Conservation (phyloP, 2,797 vertebrate genomes). For the Malurus leucopterus region DNA sequence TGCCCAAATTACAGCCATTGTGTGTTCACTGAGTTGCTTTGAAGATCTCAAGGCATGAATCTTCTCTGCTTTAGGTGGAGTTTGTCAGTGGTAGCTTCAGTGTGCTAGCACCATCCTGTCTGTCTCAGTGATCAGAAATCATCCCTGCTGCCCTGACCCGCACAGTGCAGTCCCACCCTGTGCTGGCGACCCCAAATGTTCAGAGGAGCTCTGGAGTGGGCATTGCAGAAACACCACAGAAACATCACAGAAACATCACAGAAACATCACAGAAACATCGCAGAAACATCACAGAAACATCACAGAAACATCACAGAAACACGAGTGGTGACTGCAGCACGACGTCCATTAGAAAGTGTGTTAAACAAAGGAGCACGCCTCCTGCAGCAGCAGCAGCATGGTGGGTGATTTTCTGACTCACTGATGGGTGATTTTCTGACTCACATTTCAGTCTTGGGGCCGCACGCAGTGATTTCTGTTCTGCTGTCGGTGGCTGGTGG, state of each 20-base stretch:
- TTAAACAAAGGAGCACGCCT: background rate
- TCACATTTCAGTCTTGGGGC: background rate
- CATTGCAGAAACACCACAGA: no score
- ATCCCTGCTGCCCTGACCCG: background rate
- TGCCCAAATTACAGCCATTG: background rate
- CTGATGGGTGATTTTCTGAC: background rate
- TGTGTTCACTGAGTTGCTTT: background rate
- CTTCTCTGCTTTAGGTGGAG: background rate
- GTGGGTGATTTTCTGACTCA: background rate
- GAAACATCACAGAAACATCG: background rate
- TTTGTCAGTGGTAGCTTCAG: background rate
- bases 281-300: no score
- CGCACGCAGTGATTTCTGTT: background rate
- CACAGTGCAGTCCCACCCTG: background rate
- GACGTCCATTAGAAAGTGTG: rapidly evolving
- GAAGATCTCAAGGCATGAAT: background rate
- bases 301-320: background rate
- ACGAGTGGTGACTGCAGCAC: rapidly evolving
- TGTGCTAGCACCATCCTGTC: background rate
- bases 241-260: background rate
- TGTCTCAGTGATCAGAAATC: background rate
- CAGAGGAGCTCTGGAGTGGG: background rate
- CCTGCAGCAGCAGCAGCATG: rapidly evolving
- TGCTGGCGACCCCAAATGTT: background rate
- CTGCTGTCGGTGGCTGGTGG: background rate